Base-by-base conservation (phyloP, 2,888 invertebrate genomes). In the Abrostola triplasia region DNA sequence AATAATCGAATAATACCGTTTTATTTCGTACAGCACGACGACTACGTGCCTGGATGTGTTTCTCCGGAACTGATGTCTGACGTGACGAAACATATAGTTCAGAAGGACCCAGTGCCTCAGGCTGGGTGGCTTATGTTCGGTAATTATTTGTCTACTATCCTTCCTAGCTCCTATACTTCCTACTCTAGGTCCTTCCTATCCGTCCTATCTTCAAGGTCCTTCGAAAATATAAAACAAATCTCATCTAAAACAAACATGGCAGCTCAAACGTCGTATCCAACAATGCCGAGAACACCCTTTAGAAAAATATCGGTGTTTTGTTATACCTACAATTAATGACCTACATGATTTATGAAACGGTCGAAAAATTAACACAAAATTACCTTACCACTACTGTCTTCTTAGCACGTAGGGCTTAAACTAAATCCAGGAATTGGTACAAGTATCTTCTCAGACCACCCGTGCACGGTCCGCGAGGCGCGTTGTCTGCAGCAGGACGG, bases 61-160 rank as follows among this genome's bases (percentile, higher is more conserved):
- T 90, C 89, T 0, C 88, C 91, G 0, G 84, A 66, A 0, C 75
- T 92, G 13, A 85, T 94, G 88, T 89, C 94, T 1, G 86, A 87
- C 58, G 89, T 93, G 11, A 91, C 93, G 0, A 92, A 90, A 63
- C 40, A 9, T 5, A 73, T 94, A 67, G 86, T 87, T 0, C 42
- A 76, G 24, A 90, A 86, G 59, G 90, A 92, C 5, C 90, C 91
- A 0, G 90, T 93, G 5, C 83, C 88, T 0, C 87, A 89, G 59
- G 84, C 87, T 24, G 93, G 94, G 4, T 94, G 94, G 94, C 82
- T 94, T 5, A 93, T 94, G 93, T 93, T 90, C 66, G 94, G 94
- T 93, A 73, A 63, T 12, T 1, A 11, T 35, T 13, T 48, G 7
- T 53, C 36, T 12, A 0, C 5, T 13, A 8, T 36, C 42, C 50